phyloP scores from a whole-genome alignment of 1,140 invertebrate genomes.

The Danaus plexippus region DNA sequence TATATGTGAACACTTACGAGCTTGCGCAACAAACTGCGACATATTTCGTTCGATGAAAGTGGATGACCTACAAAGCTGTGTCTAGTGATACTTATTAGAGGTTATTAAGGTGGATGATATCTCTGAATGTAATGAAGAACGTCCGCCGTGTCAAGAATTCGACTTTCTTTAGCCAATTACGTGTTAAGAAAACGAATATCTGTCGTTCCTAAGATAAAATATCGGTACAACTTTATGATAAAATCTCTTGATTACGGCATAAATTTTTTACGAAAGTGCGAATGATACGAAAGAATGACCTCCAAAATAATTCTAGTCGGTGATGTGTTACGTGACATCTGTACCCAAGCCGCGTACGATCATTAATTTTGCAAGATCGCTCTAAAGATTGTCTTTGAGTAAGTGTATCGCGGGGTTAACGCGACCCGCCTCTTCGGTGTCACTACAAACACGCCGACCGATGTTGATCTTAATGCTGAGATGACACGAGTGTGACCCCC shows the following conservation, averaged over 20 bases:
- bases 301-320: constrained; percentile 14
- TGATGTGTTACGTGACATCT: constrained; percentile 19
- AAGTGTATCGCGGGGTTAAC: constrained; percentile 29
- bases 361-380: constrained; percentile 40
- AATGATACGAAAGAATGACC: constrained; percentile 9
- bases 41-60: constrained; percentile 12
- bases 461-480: constrained; percentile 21
- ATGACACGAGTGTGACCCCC: constrained; percentile 23
- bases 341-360: constrained; percentile 31
- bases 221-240: constrained; percentile 1
- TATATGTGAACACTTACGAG: constrained; percentile 12
- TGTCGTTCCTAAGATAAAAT: not conserved
- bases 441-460: constrained; percentile 25
- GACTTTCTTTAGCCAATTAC: too few relatives aligned
- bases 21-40: constrained; percentile 9
- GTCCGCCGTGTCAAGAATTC: too few relatives aligned
- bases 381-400: constrained; percentile 27
- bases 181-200: too few relatives aligned
- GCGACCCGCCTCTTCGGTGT: constrained; percentile 14
- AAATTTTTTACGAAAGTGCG: constrained; percentile 9
- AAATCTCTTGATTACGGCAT: constrained; percentile 1
- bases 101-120: too few relatives aligned
- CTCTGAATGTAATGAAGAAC: too few relatives aligned
- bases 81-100: constrained; percentile 10
- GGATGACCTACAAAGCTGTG: constrained; percentile 9